Evolutionary conservation across 2,113 vertebrate species (phyloP).

Genomic region (Nanger granti): DNA sequence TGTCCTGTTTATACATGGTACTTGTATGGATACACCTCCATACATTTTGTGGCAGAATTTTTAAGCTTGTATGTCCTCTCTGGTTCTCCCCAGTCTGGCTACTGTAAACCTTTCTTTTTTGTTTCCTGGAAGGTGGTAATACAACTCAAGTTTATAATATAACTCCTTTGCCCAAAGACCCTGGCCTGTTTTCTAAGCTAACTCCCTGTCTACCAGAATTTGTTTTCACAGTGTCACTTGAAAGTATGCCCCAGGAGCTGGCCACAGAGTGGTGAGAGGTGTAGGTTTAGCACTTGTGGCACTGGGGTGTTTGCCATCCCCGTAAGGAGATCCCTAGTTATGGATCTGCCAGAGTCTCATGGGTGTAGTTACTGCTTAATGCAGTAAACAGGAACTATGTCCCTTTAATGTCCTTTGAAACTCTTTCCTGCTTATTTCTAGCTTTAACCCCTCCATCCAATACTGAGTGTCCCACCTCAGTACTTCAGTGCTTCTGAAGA

Average conservation of each 20-base stretch:
- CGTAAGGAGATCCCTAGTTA: background rate
- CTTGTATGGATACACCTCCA: background rate
- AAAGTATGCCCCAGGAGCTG: background rate
- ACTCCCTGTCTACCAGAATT: background rate
- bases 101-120: background rate
- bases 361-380: background rate
- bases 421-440: background rate
- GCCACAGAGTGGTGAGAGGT: background rate
- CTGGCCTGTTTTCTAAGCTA: background rate
- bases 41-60: background rate
- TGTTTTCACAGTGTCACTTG: background rate
- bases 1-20: background rate
- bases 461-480: background rate
- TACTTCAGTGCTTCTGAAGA: background rate
- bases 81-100: background rate
- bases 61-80: background rate
- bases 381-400: background rate
- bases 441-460: background rate
- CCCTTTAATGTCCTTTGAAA: background rate
- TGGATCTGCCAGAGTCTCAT: background rate
- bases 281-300: background rate
- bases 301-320: background rate
- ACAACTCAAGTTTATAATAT: background rate
- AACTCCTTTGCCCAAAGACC: background rate
- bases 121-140: background rate